Percentiles rank a stretch among this genome's conserved stretches.
Evolutionary conservation across 2,797 vertebrate species (phyloP).

Genomic region (Sitta carolinensis): DNA sequence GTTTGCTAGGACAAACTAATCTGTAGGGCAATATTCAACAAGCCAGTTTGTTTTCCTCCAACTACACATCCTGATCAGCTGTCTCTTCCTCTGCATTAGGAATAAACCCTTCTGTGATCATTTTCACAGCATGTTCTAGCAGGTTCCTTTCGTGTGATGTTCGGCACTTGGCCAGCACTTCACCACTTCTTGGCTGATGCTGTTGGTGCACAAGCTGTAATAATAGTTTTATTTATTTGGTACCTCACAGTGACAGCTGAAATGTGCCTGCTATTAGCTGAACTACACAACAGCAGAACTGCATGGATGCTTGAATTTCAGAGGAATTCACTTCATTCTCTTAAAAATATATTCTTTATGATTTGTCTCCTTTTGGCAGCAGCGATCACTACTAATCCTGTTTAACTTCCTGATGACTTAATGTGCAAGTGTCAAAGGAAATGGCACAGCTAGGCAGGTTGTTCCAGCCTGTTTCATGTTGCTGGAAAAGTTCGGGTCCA

Average conservation of each 20-base stretch:
- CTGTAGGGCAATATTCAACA: background rate
- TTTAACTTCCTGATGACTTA: background rate
- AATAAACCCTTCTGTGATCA: background rate
- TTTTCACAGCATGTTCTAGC: conserved; percentile 11
- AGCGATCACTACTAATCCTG: background rate
- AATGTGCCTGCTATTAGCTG: background rate
- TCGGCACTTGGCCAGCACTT: background rate
- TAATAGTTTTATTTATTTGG: conserved; percentile 16
- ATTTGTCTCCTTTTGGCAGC: background rate
- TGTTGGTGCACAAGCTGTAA: background rate
- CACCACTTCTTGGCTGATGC: conserved; percentile 21
- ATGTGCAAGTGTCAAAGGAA: conserved; percentile 7
- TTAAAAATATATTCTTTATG: background rate
- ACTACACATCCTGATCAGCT: background rate
- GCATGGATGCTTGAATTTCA: background rate
- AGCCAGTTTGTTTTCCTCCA: background rate
- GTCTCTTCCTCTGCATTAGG: background rate
- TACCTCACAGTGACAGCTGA: background rate
- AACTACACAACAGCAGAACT: background rate
- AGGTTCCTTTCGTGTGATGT: background rate
- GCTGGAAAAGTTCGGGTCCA: conserved; percentile 15
- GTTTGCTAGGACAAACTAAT: conserved; percentile 5
- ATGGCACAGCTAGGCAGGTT: background rate
- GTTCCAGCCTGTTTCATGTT: background rate
- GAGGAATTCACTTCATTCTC: background rate